Evolutionary conservation across 1,140 invertebrate genomes (phyloP), one percentile per base, ranked within the genome.

Genomic region (Hylyphantes graminicola): DNA sequence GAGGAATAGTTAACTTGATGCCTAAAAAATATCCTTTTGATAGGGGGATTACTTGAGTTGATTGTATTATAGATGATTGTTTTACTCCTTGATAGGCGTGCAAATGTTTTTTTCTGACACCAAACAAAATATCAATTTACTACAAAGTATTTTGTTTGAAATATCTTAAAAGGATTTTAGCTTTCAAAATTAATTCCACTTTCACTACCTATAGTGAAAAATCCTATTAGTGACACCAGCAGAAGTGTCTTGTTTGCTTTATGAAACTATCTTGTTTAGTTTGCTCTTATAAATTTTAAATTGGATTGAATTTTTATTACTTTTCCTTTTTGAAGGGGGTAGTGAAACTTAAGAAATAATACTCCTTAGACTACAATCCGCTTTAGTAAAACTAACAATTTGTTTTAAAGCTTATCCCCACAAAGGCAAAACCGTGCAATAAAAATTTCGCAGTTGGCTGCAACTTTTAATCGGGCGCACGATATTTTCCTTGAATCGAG

Each of bases 271-370:
- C 21, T 64, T 76, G 74, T 76, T 76, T 76, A 55, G 74, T 63
- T 76, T 76, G 74, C 74, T 63, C 74, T 76, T 76, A 64, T 76
- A 76, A 76, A 76, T 64, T 76, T 76, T 64, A 76, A 76, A 76
- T 76, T 76, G 74, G 74, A 76, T 76, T 76, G 74, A 64, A 76
- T 53, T 53, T 70, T 70, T n/a, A 15, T 17, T 53, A 15, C 13
- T 10, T 10, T 53, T 63, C 10, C 15, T 50, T 51, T 63, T 48
- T 73, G 4, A 17, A 50, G 50, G 6, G 35, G 54, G 72, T 74
- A 35, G 54, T n/a, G 48, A 76, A 76, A 76, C 57, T 76, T 63
- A 76, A 76, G 35, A 63, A 76, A 76, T 64, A 76, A 76, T 76
- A 64, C 35, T 54, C 59, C 11, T 10, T 1, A 35, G 9, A 17